Conservation (phyloP, 2,888 invertebrate species). For the Phengaris arion region DNA sequence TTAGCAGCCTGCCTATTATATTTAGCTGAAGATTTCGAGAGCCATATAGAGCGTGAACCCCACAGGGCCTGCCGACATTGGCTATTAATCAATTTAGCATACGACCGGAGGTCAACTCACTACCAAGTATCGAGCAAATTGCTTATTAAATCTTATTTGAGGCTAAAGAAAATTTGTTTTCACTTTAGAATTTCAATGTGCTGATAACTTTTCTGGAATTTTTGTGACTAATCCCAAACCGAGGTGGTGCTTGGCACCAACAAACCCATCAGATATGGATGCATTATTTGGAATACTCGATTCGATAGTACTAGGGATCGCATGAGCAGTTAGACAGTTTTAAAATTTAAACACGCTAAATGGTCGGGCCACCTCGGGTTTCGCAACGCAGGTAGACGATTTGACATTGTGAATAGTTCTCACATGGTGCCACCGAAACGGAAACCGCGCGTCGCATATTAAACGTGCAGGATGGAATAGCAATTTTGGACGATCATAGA, state of each 20-base stretch:
- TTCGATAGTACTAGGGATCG: background rate
- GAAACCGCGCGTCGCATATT: conserved; percentile 4
- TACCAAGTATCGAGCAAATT: background rate
- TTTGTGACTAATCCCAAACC: too few species aligned
- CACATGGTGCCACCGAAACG: conserved; percentile 42
- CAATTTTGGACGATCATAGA: conserved; percentile 8
- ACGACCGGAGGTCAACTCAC: conserved; percentile 8
- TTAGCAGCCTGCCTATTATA: background rate
- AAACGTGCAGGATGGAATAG: conserved; percentile 11
- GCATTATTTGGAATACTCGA: background rate
- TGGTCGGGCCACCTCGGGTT: conserved; percentile 49
- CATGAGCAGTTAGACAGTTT: background rate
- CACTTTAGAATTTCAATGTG: background rate
- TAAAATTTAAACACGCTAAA: conserved; percentile 25
- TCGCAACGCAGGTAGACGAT: conserved; percentile 65
- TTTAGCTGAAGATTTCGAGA: background rate
- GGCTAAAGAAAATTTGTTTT: background rate
- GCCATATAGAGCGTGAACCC: conserved; percentile 1
- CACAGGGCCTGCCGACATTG: conserved; percentile 7
- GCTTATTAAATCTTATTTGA: background rate
- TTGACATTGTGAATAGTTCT: conserved; percentile 70
- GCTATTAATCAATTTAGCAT: conserved; percentile 25
- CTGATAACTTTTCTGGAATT: too few species aligned
- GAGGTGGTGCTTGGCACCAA: background rate
- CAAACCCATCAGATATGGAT: background rate